Conservation (phyloP, 2,113 vertebrate genomes). For the Sceloporus undulatus region DNA sequence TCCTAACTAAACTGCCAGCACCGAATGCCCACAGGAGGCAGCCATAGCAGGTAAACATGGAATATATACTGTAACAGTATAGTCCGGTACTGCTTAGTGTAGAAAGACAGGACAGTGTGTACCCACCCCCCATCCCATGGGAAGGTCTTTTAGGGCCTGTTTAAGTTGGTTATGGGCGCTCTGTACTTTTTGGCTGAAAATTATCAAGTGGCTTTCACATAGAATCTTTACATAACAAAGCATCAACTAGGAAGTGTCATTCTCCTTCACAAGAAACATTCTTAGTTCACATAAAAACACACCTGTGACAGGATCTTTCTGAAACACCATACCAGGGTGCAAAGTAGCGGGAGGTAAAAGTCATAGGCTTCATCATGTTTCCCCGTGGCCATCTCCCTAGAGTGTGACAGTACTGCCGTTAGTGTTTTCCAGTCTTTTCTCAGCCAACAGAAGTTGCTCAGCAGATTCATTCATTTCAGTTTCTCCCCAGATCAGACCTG, state of each 20-base stretch:
- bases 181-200: not conserved
- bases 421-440: slow-evolving; percentile 84
- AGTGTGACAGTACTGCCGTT: slow-evolving; percentile 87
- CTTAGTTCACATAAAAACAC: slow-evolving; percentile 9
- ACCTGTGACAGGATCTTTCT: slow-evolving; percentile 93
- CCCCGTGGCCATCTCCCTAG: slow-evolving; percentile 79
- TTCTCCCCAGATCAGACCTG: slow-evolving; percentile 85
- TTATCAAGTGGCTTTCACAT: not conserved
- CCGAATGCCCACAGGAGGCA: not conserved
- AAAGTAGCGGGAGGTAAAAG: slow-evolving; percentile 93
- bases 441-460: slow-evolving; percentile 67
- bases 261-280: not conserved
- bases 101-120: too few species aligned
- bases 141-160: too few species aligned
- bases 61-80: too few species aligned
- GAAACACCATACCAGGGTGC: slow-evolving; percentile 88
- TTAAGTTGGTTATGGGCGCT: not conserved
- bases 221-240: not conserved
- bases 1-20: too few species aligned
- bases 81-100: too few species aligned
- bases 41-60: too few species aligned
- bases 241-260: not conserved
- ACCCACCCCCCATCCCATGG: too few species aligned
- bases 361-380: slow-evolving; percentile 80
- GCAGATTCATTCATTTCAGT: slow-evolving; percentile 81